Percentiles rank a stretch among this genome's conserved stretches.
Conservation (phyloP, 2,797 vertebrate species). For the Microctenopoma steveboyesi region DNA sequence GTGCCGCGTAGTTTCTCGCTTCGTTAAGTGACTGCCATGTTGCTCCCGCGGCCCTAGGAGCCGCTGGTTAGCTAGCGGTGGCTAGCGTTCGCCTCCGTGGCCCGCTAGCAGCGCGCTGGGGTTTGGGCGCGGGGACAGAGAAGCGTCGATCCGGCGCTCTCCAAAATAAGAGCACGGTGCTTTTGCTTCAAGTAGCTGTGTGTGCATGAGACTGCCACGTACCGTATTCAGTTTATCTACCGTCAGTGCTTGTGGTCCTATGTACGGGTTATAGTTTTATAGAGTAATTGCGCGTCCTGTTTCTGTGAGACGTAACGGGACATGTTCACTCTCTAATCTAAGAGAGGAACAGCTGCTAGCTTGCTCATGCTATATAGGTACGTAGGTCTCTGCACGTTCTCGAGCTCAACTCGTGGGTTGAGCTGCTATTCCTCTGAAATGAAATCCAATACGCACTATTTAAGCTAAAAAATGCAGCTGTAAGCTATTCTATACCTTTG, state of each 20-base stretch:
- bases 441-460: rapidly evolving
- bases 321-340: neutral
- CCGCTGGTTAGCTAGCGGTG: slow-evolving; percentile 18
- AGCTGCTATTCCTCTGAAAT: too few relatives aligned
- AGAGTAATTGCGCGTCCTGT: rapidly evolving
- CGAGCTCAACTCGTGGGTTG: neutral
- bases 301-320: neutral
- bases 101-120: slow-evolving; percentile 66
- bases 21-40: slow-evolving; percentile 25
- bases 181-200: slow-evolving; percentile 31
- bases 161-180: slow-evolving; percentile 65
- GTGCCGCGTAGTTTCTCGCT: rapidly evolving
- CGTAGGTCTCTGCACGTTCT: slow-evolving; percentile 53
- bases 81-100: slow-evolving; percentile 58
- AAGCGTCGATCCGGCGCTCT: slow-evolving; percentile 28
- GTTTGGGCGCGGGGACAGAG: slow-evolving; percentile 52
- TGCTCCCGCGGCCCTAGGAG: slow-evolving; percentile 40
- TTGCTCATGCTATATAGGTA: slow-evolving; percentile 39
- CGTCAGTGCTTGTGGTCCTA: rapidly evolving
- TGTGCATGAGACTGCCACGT: neutral
- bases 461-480: rapidly evolving
- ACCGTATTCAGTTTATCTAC: rapidly evolving
- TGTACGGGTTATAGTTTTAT: rapidly evolving
- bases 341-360: slow-evolving; percentile 9
- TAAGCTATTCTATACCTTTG: rapidly evolving